Conservation (phyloP, 2,797 vertebrate species). For the Ceyx erithaca region DNA sequence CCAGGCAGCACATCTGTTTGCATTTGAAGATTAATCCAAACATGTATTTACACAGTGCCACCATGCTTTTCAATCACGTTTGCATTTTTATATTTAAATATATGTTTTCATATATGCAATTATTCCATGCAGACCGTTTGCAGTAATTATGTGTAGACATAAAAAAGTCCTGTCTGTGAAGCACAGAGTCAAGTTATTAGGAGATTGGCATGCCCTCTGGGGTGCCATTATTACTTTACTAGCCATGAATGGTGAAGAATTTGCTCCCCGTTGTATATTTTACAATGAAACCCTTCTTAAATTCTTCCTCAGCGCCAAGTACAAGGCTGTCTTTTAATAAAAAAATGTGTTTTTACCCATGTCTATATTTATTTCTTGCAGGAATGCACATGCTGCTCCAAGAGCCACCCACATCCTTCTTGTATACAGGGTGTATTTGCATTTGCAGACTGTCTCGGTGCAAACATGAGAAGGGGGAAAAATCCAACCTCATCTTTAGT, state of each 20-base stretch:
- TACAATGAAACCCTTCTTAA: constrained; percentile 65
- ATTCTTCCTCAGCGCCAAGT: constrained; percentile 69
- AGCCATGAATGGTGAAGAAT: constrained; percentile 54
- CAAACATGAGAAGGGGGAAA: constrained; percentile 1
- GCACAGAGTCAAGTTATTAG: background rate
- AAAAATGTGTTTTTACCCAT: constrained; percentile 69
- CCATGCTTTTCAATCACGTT: background rate
- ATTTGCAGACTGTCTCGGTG: constrained; percentile 55
- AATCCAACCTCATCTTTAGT: background rate
- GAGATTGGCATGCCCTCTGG: constrained; percentile 14
- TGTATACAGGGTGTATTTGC: constrained; percentile 62
- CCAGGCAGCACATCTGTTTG: background rate
- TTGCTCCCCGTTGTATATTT: constrained; percentile 57
- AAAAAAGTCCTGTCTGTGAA: constrained; percentile 13
- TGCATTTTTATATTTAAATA: constrained; percentile 42
- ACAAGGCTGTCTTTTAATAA: constrained; percentile 67
- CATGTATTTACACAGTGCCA: background rate
- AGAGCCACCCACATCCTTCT: constrained; percentile 75
- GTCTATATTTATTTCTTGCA: constrained; percentile 71
- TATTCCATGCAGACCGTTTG: background rate
- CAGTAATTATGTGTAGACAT: background rate
- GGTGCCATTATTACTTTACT: constrained; percentile 27
- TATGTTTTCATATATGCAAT: background rate
- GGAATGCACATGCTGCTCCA: constrained; percentile 75
- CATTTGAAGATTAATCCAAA: constrained; percentile 2